phyloP scores from a whole-genome alignment of 92 coral and sea anemone genomes.

The Zoanthus sociatus region DNA sequence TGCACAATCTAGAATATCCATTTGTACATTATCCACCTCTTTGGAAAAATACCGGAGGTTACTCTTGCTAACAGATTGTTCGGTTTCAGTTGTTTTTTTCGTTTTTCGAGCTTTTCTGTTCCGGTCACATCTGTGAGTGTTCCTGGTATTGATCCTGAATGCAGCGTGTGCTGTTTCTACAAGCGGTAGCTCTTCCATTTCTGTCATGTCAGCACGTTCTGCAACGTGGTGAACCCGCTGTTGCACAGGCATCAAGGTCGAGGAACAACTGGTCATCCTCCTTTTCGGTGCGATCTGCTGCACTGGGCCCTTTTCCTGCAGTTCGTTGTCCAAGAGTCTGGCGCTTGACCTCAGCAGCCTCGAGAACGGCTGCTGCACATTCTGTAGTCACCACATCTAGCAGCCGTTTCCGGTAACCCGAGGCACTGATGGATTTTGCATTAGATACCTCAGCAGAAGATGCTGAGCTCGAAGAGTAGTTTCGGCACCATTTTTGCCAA shows the following conservation, averaged over 20 bases:
- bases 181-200: too few relatives aligned
- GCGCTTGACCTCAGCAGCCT: constrained; percentile 17
- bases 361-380: constrained; percentile 38
- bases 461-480: constrained; percentile 33
- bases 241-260: too few relatives aligned
- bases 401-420: constrained; percentile 49
- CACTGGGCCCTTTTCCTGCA: constrained; percentile 32
- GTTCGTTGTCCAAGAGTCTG: constrained; percentile 21
- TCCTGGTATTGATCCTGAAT: too few relatives aligned
- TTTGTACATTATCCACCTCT: background rate
- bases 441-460: constrained; percentile 65
- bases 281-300: constrained; percentile 7
- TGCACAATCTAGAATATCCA: constrained; percentile 52
- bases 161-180: too few relatives aligned
- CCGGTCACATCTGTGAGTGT: too few relatives aligned
- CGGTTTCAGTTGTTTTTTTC: too few relatives aligned
- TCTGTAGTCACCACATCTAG: constrained; percentile 56
- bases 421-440: constrained; percentile 51
- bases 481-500: constrained; percentile 58
- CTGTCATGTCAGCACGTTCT: too few relatives aligned
- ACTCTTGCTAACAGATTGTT: too few relatives aligned
- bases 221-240: too few relatives aligned
- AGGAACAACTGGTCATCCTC: background rate
- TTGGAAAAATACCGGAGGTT: too few relatives aligned
- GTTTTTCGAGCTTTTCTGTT: too few relatives aligned